Base-by-base conservation (phyloP, 92 coral and sea anemone species). In the Zoanthus solanderi region DNA sequence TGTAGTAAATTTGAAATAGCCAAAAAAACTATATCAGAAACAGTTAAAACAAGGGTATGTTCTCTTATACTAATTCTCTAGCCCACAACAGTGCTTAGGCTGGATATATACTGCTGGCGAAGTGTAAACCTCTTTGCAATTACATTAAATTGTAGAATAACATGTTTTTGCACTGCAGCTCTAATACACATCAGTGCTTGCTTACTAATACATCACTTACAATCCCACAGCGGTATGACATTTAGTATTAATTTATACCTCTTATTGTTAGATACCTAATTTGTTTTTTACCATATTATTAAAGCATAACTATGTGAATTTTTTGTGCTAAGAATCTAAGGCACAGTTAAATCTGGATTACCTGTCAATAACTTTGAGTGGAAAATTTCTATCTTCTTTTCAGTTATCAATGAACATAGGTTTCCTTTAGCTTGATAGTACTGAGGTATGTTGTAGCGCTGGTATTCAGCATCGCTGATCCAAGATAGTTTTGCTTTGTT, bases 341-440 rank as follows among this genome's bases (percentile, higher is more conserved):
- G 44, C 28, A 44, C 10, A 30, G 48, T 73, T 32, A 11, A 67
- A 67, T 23, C 72, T 67, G 32, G 72, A 37, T 75, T 90, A 92
- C 92, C 91, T 86, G 91, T 71, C 72, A 90, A 72, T 17, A 90
- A 29, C 32, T 28, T 71, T 54, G 97, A 94, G 54, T 92, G 97
- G 75, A 94, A 94, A 58, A 94, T 90, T 69, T 94, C 93, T 4
- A 87, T 88, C 77, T 84, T 92, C 88, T 92, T 91, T 28, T 92
- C 96, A 42, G 90, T 93, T 60, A 91, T 72, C 16, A 93, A 91
- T 47, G 92, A 85, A 79, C 92, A 91, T 9, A 90, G 65, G 14
- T 78, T 78, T 61, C 37, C 48, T 88, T 88, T 84, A 54, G 84
- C 88, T n/a, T 58, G 53, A 80, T 77, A 30, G 66, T 86, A 83